These are phyloP conservation scores for Drosophila anomelani DNA, from an alignment of 2,888 invertebrate species.

Conservation along the genomic window DNA sequence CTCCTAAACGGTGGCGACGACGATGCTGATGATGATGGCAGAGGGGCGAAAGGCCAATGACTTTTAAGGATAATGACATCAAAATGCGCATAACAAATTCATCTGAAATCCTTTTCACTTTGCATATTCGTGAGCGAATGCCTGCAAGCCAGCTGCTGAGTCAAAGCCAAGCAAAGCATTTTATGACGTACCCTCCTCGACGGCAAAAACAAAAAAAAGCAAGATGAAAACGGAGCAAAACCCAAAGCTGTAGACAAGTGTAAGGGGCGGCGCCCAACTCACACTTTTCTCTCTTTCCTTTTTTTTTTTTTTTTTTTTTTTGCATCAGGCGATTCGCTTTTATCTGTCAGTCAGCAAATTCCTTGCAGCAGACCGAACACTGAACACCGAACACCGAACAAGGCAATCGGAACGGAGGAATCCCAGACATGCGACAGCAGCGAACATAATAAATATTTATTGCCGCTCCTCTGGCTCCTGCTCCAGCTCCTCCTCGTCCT, in stretches of 20 bases:
- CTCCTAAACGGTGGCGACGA: conserved; percentile 1
- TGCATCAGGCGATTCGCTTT: conserved; percentile 15
- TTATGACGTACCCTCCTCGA: conserved; percentile 16
- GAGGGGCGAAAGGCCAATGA: conserved; percentile 61
- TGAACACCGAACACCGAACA: conserved; percentile 15
- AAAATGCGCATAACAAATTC: conserved; percentile 77
- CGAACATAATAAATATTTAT: conserved; percentile 22
- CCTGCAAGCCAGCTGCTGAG: conserved; percentile 19
- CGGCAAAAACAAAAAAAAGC: neutral
- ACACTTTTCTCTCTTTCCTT: neutral
- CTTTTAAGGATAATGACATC: conserved; percentile 75
- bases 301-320: conserved; percentile 1
- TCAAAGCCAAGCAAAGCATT: conserved; percentile 20
- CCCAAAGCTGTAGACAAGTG: conserved; percentile 24
- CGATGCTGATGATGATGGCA: conserved; percentile 4
- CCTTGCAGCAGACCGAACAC: conserved; percentile 27
- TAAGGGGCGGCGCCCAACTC: conserved; percentile 13
- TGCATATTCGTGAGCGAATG: conserved; percentile 50
- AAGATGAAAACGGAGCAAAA: conserved; percentile 1
- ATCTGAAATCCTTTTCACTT: conserved; percentile 73
- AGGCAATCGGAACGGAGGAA: conserved; percentile 17
- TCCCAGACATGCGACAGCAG: conserved; percentile 25
- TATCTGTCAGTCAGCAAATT: conserved; percentile 28
- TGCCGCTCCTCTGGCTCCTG: conserved; percentile 2
- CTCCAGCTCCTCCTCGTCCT: neutral